Evolutionary conservation across 2,113 vertebrate genomes (phyloP).

Genomic region (Elephas maximus): DNA sequence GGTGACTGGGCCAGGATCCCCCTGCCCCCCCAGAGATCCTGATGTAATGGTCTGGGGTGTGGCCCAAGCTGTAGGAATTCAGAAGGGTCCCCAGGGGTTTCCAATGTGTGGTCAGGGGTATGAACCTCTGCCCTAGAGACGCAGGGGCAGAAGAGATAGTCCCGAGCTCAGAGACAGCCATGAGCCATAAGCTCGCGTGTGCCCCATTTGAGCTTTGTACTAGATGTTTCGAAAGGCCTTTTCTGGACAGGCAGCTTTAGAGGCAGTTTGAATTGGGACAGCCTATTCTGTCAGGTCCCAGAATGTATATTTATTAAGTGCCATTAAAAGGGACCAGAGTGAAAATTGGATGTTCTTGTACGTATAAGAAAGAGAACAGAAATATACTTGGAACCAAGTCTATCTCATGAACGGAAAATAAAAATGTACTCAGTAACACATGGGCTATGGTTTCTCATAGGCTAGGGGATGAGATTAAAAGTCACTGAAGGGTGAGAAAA

Average conservation of each 20-base stretch:
- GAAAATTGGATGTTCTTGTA: conserved; percentile 64
- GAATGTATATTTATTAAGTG: conserved; percentile 80
- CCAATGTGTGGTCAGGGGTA: neutral
- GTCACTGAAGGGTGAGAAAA: conserved; percentile 43
- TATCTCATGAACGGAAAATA: conserved; percentile 32
- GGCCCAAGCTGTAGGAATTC: neutral
- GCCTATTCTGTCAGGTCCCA: conserved; percentile 66
- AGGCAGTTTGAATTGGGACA: conserved; percentile 56
- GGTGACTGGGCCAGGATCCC: neutral
- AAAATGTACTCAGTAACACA: conserved; percentile 25
- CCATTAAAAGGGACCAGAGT: conserved; percentile 70
- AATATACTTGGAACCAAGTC: conserved; percentile 34
- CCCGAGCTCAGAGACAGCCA: neutral
- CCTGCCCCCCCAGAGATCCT: no score
- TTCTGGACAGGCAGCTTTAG: neutral
- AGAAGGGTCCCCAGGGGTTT: neutral
- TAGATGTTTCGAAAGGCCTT: neutral
- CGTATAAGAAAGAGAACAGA: conserved; percentile 46
- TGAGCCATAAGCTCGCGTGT: neutral
- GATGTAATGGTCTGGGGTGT: neutral
- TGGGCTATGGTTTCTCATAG: conserved; percentile 39
- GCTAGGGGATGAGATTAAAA: neutral
- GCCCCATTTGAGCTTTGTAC: neutral
- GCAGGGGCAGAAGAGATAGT: neutral
- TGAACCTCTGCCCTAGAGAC: neutral